Percentiles rank a stretch among this genome's conserved stretches.
phyloP scores from a whole-genome alignment of 2,888 invertebrate species.

The Automeris io region DNA sequence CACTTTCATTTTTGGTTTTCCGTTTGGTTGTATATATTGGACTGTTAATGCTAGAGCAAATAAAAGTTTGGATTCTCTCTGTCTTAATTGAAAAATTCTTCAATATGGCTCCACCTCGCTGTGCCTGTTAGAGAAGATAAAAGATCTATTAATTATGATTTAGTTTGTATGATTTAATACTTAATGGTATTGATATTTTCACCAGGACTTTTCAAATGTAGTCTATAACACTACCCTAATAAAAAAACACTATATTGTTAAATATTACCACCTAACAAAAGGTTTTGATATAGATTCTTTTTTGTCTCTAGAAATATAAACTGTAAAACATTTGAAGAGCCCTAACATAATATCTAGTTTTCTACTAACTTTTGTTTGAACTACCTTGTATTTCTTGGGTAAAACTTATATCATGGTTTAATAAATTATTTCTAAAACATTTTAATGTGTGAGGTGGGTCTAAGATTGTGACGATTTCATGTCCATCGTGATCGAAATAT shows the following conservation, averaged over 20 bases:
- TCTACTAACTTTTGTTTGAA: neutral
- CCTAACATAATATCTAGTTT: too few relatives aligned
- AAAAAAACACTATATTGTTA: neutral
- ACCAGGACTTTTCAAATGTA: neutral
- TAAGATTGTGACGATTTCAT: conserved; percentile 13
- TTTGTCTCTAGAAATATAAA: too few relatives aligned
- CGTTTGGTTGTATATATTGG: conserved; percentile 10
- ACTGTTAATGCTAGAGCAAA: conserved; percentile 7
- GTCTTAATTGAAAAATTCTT: conserved; percentile 4
- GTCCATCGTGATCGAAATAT: conserved; percentile 9
- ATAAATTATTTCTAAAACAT: conserved; percentile 14
- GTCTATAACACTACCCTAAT: neutral
- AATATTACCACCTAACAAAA: neutral
- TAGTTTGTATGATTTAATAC: neutral
- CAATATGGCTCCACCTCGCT: conserved; percentile 11
- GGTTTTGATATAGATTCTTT: too few relatives aligned
- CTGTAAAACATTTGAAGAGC: too few relatives aligned
- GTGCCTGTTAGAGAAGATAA: conserved; percentile 6
- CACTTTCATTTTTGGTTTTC: conserved; percentile 10
- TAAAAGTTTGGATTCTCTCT: conserved; percentile 8
- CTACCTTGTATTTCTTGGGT: conserved; percentile 8
- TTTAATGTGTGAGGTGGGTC: conserved; percentile 16
- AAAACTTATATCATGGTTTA: conserved; percentile 11
- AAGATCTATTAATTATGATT: neutral
- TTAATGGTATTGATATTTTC: neutral